Conservation (phyloP, 2,113 vertebrate genomes). For the Vulpes vulpes region DNA sequence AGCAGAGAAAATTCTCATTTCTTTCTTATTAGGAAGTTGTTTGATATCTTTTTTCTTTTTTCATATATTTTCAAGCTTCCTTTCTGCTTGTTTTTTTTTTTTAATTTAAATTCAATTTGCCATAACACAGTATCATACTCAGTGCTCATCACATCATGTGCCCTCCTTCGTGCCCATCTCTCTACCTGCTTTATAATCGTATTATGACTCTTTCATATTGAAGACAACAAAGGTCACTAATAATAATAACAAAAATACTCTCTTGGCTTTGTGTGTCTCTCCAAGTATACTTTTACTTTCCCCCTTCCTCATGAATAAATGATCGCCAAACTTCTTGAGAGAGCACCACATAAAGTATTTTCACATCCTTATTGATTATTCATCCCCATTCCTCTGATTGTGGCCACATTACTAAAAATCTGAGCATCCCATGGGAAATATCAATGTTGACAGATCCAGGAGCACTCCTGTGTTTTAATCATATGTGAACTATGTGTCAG, state of each 20-base stretch:
- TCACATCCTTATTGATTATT: background rate
- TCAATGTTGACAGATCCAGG: background rate
- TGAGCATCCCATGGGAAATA: background rate
- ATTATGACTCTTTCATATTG: background rate
- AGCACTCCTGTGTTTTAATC: background rate
- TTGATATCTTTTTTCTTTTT: background rate
- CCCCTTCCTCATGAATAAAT: background rate
- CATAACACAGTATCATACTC: too few relatives aligned
- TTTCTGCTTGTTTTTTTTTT: background rate
- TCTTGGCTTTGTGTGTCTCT: background rate
- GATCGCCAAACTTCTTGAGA: background rate
- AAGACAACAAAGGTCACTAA: background rate
- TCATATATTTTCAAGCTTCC: background rate
- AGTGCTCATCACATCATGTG: too few relatives aligned
- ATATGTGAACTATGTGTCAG: background rate
- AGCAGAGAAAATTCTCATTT: background rate
- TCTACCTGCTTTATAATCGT: background rate
- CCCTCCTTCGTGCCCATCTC: too few relatives aligned
- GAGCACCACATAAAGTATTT: background rate
- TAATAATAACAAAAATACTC: background rate
- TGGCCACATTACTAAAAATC: background rate
- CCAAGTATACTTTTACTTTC: rapidly evolving
- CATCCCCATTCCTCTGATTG: background rate
- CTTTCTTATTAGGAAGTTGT: background rate
- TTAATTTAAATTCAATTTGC: too few relatives aligned